Evolutionary conservation across 2,888 invertebrate species (phyloP).

Genomic region (Rotaria socialis): DNA sequence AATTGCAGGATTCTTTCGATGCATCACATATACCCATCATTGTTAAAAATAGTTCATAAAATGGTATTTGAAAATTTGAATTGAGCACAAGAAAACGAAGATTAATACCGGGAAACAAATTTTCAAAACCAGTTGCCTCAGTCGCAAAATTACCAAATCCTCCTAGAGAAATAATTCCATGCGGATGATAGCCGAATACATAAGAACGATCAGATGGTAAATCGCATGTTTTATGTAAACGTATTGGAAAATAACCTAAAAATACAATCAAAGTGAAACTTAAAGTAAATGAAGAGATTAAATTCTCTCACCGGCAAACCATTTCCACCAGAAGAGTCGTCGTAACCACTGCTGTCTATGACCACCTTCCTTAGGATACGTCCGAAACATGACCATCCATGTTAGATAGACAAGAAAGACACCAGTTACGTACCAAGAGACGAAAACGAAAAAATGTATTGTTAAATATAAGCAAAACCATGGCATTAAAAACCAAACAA

Average conservation of each 20-base stretch:
- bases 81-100: conserved; percentile 67
- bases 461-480: conserved; percentile 15
- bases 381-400: conserved; percentile 31
- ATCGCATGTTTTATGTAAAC: conserved; percentile 75
- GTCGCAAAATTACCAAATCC: conserved; percentile 75
- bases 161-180: conserved; percentile 79
- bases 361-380: conserved; percentile 62
- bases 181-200: conserved; percentile 77
- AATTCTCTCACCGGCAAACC: conserved; percentile 53
- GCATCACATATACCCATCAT: conserved; percentile 61
- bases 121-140: conserved; percentile 62
- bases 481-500: conserved; percentile 63
- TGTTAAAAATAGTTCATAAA: conserved; percentile 69
- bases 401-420: conserved; percentile 16
- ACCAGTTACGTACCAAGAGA: background rate
- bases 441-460: conserved; percentile 27
- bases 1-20: conserved; percentile 30
- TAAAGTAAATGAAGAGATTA: background rate
- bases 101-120: conserved; percentile 60
- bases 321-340: conserved; percentile 68
- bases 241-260: conserved; percentile 78
- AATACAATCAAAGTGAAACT: conserved; percentile 56
- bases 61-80: conserved; percentile 71
- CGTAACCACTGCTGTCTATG: conserved; percentile 65
- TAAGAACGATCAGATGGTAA: conserved; percentile 76